Evolutionary conservation across 2,113 vertebrate genomes (phyloP).

Genomic region (Ceyx melanurus): DNA sequence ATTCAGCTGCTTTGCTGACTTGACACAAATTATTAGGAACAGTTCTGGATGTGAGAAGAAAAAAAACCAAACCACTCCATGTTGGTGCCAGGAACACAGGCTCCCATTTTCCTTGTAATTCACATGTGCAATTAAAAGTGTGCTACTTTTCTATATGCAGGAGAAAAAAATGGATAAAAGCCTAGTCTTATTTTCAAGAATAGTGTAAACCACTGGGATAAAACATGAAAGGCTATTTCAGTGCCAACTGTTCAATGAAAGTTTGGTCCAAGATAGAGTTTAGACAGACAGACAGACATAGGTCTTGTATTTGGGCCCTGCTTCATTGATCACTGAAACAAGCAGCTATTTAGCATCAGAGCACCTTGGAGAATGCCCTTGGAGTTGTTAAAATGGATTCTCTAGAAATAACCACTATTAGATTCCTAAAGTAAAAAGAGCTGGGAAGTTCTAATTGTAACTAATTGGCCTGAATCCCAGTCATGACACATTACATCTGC

Average conservation of each 20-base stretch:
- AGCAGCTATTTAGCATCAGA: background rate
- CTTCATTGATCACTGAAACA: background rate
- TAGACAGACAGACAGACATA: no score
- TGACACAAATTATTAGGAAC: background rate
- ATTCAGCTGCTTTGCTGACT: background rate
- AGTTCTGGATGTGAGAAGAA: background rate
- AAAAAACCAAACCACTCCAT: no score
- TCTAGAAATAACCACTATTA: background rate
- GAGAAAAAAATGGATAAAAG: background rate
- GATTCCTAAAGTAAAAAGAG: background rate
- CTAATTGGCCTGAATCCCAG: background rate
- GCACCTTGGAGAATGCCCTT: background rate
- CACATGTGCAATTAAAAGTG: background rate
- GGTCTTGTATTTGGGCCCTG: rapidly evolving
- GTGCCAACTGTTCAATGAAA: background rate
- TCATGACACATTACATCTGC: background rate
- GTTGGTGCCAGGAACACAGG: background rate
- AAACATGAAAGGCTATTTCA: background rate
- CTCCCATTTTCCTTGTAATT: background rate
- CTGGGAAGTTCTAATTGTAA: background rate
- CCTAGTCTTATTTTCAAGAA: background rate
- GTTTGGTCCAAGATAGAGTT: background rate
- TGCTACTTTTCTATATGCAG: no score
- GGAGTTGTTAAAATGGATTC: background rate
- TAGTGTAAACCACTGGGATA: background rate